Evolutionary conservation across 2,113 vertebrate genomes (phyloP).

Genomic region (Lichenostomus cassidix): DNA sequence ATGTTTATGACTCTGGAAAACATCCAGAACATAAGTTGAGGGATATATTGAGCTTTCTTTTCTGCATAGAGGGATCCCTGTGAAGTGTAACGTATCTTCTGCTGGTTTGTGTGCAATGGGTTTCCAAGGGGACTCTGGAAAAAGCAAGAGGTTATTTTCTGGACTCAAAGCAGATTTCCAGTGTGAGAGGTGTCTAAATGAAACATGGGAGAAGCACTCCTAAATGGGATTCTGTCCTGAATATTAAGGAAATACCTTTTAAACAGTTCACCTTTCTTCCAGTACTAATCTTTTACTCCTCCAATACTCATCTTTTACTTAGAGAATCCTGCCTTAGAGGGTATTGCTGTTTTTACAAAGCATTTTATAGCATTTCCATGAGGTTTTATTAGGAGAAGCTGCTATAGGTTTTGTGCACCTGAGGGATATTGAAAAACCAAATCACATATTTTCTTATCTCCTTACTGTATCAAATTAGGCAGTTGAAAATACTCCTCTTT

Average conservation of each 20-base stretch:
- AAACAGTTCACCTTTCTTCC: neutral
- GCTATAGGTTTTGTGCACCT: neutral
- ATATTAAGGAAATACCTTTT: conserved; percentile 13
- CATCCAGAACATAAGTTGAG: conserved; percentile 12
- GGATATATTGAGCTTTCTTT: conserved; percentile 38
- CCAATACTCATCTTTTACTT: neutral
- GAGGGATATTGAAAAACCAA: conserved; percentile 9
- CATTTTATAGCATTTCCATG: neutral
- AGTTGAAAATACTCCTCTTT: conserved; percentile 9
- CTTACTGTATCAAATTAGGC: conserved; percentile 44
- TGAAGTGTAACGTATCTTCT: conserved; percentile 40
- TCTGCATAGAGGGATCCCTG: neutral
- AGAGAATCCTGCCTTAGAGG: neutral
- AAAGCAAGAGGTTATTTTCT: neutral
- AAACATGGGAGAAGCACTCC: neutral
- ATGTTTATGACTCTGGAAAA: conserved; percentile 49
- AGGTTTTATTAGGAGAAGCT: neutral
- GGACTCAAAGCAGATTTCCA: conserved; percentile 14
- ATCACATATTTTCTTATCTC: conserved; percentile 38
- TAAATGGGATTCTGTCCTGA: neutral
- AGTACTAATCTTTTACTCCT: neutral
- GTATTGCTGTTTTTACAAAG: neutral
- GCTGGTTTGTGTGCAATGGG: neutral
- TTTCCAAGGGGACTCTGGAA: conserved; percentile 9
- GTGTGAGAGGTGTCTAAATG: neutral